Conservation (phyloP, 2,113 vertebrate genomes). For the Mormyrus iriodes region DNA sequence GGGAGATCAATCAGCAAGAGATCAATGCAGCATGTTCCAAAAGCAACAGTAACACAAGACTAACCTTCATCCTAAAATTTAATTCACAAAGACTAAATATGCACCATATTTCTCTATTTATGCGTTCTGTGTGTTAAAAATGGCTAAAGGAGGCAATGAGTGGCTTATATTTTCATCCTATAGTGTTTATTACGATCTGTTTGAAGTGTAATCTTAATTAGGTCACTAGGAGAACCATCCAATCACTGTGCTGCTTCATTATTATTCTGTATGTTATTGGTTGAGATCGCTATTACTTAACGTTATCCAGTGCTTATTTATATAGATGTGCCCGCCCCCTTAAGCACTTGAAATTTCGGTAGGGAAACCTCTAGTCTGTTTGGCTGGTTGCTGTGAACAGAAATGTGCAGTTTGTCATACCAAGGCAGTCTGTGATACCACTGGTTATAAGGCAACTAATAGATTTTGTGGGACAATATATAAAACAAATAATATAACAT, state of each 20-base stretch:
- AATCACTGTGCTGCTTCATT: not conserved
- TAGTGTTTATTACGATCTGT: not conserved
- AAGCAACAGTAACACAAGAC: not conserved
- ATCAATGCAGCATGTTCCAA: not conserved
- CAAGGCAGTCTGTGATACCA: not conserved
- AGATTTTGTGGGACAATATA: not conserved
- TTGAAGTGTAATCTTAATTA: not conserved
- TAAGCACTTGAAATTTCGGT: not conserved
- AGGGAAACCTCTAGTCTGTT: not conserved
- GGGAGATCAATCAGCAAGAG: not conserved
- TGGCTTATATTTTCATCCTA: not conserved
- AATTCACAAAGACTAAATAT: not conserved
- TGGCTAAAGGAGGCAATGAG: not conserved
- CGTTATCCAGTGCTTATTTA: not conserved
- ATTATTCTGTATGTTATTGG: too few species aligned
- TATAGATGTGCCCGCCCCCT: not conserved
- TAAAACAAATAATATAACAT: not conserved
- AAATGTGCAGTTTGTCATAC: not conserved
- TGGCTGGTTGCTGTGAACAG: not conserved
- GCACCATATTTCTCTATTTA: not conserved
- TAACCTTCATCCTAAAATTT: not conserved
- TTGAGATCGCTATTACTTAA: not conserved
- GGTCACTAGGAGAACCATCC: not conserved
- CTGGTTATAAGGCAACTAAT: not conserved
- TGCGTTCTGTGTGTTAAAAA: not conserved